Conservation (phyloP, 30 jellyfish, hydroid and myxozoan species). For the Aurelia sp. region DNA sequence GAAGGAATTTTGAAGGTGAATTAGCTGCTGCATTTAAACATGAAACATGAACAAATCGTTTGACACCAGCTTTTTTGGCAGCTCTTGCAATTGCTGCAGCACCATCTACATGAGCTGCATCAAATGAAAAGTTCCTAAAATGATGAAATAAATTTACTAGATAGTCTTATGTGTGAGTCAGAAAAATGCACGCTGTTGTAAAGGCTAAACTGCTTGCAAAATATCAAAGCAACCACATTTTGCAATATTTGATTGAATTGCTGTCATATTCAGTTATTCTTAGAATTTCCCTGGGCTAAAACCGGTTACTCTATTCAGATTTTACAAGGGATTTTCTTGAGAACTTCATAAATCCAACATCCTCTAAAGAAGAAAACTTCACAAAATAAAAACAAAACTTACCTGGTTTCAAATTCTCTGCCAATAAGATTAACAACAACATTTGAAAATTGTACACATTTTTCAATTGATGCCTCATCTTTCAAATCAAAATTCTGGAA, state of each 20-base stretch:
- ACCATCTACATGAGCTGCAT: conserved; percentile 84
- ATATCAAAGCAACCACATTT: too few species aligned
- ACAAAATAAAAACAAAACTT: conserved; percentile 7
- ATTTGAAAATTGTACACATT: conserved; percentile 84
- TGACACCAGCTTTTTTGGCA: conserved; percentile 92
- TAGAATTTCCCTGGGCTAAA: too few species aligned
- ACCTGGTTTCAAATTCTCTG: conserved; percentile 86
- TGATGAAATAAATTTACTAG: background rate
- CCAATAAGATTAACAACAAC: conserved; percentile 92
- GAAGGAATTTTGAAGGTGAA: conserved; percentile 90
- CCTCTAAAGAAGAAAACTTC: background rate
- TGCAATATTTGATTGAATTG: too few species aligned
- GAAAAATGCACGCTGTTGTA: too few species aligned
- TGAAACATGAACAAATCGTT: conserved; percentile 86
- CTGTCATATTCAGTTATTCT: too few species aligned
- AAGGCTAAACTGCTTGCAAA: too few species aligned
- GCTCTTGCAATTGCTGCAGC: conserved; percentile 93
- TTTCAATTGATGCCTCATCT: conserved; percentile 82
- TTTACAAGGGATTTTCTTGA: too few species aligned
- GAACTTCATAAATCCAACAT: too few species aligned
- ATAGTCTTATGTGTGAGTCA: too few species aligned
- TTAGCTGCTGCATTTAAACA: conserved; percentile 89
- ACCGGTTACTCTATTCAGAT: too few species aligned
- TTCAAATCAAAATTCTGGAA: conserved; percentile 80
- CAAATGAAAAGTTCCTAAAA: conserved; percentile 86